Percentiles rank a stretch among this genome's conserved stretches.
Evolutionary conservation across 2,888 invertebrate genomes (phyloP).

Genomic region (Cordilura impudica): DNA sequence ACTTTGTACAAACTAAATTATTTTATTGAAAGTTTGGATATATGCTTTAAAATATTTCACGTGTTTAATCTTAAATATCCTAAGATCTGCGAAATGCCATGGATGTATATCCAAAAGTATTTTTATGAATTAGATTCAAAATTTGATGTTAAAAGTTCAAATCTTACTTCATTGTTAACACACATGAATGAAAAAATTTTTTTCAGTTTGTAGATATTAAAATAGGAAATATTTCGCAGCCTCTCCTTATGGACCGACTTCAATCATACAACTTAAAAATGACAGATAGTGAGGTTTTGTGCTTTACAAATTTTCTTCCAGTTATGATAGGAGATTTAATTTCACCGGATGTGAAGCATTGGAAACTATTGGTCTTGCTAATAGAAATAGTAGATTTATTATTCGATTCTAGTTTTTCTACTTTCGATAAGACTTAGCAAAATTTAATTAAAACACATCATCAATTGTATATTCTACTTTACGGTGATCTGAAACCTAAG

Average conservation of each 20-base stretch:
- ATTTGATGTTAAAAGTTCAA: no score
- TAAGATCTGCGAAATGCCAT: no score
- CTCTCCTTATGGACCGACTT: slow-evolving; percentile 39
- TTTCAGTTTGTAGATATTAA: slow-evolving; percentile 57
- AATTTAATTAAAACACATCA: slow-evolving; percentile 45
- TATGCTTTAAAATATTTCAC: no score
- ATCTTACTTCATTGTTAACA: no score
- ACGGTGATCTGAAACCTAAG: slow-evolving; percentile 53
- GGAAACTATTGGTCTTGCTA: slow-evolving; percentile 47
- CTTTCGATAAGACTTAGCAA: slow-evolving; percentile 35
- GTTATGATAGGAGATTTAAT: slow-evolving; percentile 62
- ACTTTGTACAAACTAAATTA: no score
- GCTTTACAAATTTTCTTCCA: slow-evolving; percentile 50
- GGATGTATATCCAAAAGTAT: no score
- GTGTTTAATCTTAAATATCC: no score
- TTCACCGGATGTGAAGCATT: slow-evolving; percentile 46
- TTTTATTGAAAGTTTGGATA: no score
- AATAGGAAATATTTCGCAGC: slow-evolving; percentile 41
- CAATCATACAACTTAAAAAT: slow-evolving; percentile 60
- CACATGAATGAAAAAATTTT: slow-evolving; percentile 48
- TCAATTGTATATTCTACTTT: slow-evolving; percentile 46
- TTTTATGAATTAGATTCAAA: no score
- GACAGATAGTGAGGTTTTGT: slow-evolving; percentile 60
- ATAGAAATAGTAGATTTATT: slow-evolving; percentile 49
- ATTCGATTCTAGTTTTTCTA: slow-evolving; percentile 42